Evolutionary conservation across 2,888 invertebrate species (phyloP), one percentile per base, ranked within the genome.

Genomic region (Podotricha telesiphe): DNA sequence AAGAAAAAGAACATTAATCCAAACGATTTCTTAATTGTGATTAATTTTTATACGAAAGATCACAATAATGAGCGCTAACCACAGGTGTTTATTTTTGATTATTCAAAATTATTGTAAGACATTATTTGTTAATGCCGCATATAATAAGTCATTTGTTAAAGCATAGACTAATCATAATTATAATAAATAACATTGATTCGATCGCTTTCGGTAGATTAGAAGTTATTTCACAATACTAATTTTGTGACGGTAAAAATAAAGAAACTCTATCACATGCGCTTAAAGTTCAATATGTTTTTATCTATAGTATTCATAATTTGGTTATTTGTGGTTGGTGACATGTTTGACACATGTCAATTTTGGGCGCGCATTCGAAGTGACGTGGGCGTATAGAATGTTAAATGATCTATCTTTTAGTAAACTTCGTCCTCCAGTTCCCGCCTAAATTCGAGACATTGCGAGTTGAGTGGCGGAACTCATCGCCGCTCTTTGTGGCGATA

Each of bases 261-360:
- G 3, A 78, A 53, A 47, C 1, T 28, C 50, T 71, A 67, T 53
- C 7, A 17, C 13, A 17, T 59, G n/a, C 0, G 11, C 19, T 62
- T 72, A 72, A 63, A 70, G 72, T 42, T 68, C 8, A 20, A 47
- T 11, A 17, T 59, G 10, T 66, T 58, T 40, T n/a, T 55, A 58
- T 13, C n/a, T 48, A 19, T 10, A 48, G 19, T 7, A 15, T n/a
- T 20, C 17, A 22, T 6, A 61, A 61, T 47, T 22, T 34, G 19
- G 47, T 65, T 34, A 69, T 71, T 71, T 74, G 66, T 73, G 73
- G 66, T 68, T 71, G 61, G 69, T 80, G 85, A 86, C 85, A 85
- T 78, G 80, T 81, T 78, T 85, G 89, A 91, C 88, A 89, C 82
- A 75, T 86, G 91, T 90, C 89, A 86, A 77, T 77, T 78, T 77